Evolutionary conservation across 2,888 invertebrate species (phyloP), one percentile per base, ranked within the genome.

Genomic region (Platypus cylindrus): DNA sequence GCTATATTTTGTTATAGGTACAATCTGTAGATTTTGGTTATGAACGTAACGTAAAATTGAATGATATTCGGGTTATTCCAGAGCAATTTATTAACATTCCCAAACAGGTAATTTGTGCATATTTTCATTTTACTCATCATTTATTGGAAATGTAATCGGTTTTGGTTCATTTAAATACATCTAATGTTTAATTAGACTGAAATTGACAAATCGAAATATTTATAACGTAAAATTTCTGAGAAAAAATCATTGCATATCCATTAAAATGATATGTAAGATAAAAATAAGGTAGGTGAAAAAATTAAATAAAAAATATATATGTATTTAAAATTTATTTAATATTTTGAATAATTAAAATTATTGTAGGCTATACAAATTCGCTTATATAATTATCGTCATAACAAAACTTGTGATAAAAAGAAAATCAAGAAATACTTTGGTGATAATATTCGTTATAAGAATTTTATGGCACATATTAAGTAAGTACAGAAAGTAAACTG

Each of bases 101-200:
- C 1, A 49, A 49, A 34, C 54, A 54, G 46, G 53, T 51, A 38
- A n/a, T n/a, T n/a, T n/a, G n/a, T n/a, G n/a, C n/a, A n/a, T n/a
- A n/a, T n/a, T n/a, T n/a, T n/a, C n/a, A n/a, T n/a, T n/a, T n/a
- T n/a, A n/a, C n/a, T n/a, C n/a, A n/a, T n/a, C n/a, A n/a, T n/a
- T n/a, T n/a, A n/a, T n/a, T n/a, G n/a, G n/a, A n/a, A n/a, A n/a
- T n/a, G n/a, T n/a, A n/a, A n/a, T n/a, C n/a, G n/a, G n/a, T n/a
- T n/a, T n/a, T n/a, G n/a, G n/a, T n/a, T n/a, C n/a, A n/a, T n/a
- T n/a, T n/a, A n/a, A n/a, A n/a, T n/a, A n/a, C n/a, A n/a, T n/a
- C n/a, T n/a, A n/a, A n/a, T n/a, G n/a, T n/a, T n/a, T n/a, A n/a
- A n/a, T n/a, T n/a, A n/a, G n/a, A n/a, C n/a, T n/a, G n/a, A n/a